Base-by-base conservation (phyloP, 2,888 invertebrate species). In the Chaitophorus viminalis region DNA sequence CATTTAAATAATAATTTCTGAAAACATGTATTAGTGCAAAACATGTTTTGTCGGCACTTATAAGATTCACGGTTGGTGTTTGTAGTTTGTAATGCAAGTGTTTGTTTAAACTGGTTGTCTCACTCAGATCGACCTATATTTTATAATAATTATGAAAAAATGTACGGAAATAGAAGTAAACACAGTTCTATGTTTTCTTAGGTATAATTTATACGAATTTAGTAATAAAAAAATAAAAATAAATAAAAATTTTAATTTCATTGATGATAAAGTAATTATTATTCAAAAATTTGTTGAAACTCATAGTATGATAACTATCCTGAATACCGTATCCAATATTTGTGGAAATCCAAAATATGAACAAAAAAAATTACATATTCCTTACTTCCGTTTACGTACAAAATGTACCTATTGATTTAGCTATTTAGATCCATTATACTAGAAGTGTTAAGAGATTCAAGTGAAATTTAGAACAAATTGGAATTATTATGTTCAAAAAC, bases 111-210 rank as follows among this genome's bases (percentile, higher is more conserved):
- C 74, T 60, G 60, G 83, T 83, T 83, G 39, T 29, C 3, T 74
- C n/a, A n/a, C n/a, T 60, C 21, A 39, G 74, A 39, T 54, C 60
- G 83, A 83, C 83, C 83, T 74, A 83, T 74, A 79, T 79, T 36
- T 82, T 52, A 31, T 52, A 82, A 83, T 54, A 75, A 36, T 21
- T 29, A 36, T 39, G 21, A 54, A 75, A 54, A 36, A 31, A 83
- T 74, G 36, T 75, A 54, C 83, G 83, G 83, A 83, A 83, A 75
- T 21, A 83, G 6, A 36, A 54, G 54, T 46, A 60, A 21, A 82
- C 25, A 54, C 21, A 83, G 11, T 68, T 68, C 14, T 68, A 68
- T 29, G 14, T 29, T 68, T 68, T 25, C 52, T 17, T 17, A 17
- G 14, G 18, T 54, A 39, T 54, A 18, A 54, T 54, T 54, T 54